Evolutionary conservation across 64 coral and sea anemone species (phyloP).

Genomic region (Montipora efflorescens): DNA sequence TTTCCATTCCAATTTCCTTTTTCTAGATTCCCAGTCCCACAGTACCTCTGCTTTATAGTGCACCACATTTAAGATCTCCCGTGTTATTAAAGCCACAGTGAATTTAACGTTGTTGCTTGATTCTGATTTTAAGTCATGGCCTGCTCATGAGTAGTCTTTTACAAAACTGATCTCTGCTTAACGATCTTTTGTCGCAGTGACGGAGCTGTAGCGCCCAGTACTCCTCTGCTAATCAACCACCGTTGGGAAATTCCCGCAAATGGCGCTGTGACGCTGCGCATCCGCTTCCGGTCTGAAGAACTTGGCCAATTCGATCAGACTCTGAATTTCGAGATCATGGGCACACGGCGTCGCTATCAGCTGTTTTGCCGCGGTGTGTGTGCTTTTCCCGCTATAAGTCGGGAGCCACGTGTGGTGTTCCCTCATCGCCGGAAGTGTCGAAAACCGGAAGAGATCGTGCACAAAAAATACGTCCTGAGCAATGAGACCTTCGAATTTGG

Average conservation of each 20-base stretch:
- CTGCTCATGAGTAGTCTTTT: background rate
- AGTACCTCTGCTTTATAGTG: too few relatives aligned
- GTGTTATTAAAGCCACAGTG: too few relatives aligned
- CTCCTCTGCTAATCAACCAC: slow-evolving; percentile 73
- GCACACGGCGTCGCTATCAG: slow-evolving; percentile 94
- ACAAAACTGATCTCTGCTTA: background rate
- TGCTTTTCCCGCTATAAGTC: slow-evolving; percentile 95
- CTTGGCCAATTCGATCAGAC: slow-evolving; percentile 99
- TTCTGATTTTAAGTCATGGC: background rate
- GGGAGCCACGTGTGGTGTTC: slow-evolving; percentile 95
- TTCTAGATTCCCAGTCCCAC: background rate
- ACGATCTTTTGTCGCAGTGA: slow-evolving; percentile 48
- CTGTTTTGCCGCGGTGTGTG: slow-evolving; percentile 98
- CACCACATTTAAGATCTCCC: too few relatives aligned
- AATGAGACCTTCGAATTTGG: slow-evolving; percentile 98
- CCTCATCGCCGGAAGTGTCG: slow-evolving; percentile 91
- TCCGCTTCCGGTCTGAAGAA: slow-evolving; percentile 95
- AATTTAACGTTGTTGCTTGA: background rate
- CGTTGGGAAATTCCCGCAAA: slow-evolving; percentile 94
- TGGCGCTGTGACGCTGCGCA: slow-evolving; percentile 67
- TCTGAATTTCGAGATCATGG: slow-evolving; percentile 95
- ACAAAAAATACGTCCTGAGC: slow-evolving; percentile 96
- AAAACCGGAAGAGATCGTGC: slow-evolving; percentile 95
- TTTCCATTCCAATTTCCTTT: background rate
- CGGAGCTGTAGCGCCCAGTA: slow-evolving; percentile 7